Conservation (phyloP, 2,888 invertebrate species). For the Agriopis leucophaearia region DNA sequence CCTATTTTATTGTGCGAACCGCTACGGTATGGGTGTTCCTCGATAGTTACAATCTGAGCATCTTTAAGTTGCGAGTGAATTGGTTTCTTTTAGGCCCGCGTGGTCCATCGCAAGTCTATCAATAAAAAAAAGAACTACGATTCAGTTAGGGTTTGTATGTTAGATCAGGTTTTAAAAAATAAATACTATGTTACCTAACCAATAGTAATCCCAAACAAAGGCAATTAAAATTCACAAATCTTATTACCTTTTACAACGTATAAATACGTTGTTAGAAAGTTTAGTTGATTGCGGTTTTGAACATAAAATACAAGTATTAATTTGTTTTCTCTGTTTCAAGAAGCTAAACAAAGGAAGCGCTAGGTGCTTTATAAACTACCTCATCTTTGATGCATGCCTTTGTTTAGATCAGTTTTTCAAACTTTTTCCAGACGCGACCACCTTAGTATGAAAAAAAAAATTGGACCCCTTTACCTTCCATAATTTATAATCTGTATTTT, state of each 20-base stretch:
- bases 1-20: too few species aligned
- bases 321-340: background rate
- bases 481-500: too few species aligned
- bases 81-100: too few species aligned
- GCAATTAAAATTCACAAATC: constrained; percentile 2
- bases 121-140: too few species aligned
- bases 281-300: constrained; percentile 6
- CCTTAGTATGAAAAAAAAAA: too few species aligned
- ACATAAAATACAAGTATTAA: background rate
- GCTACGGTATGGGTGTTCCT: too few species aligned
- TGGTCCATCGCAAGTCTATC: too few species aligned
- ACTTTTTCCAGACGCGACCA: too few species aligned
- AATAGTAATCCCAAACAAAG: constrained; percentile 8
- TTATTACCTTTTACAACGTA: constrained; percentile 3
- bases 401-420: too few species aligned
- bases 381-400: background rate
- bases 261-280: constrained; percentile 7
- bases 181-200: background rate
- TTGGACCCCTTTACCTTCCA: too few species aligned
- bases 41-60: too few species aligned
- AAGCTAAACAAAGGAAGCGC: background rate
- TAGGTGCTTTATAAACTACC: background rate
- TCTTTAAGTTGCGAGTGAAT: too few species aligned
- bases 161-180: background rate
- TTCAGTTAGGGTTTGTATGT: background rate